phyloP scores from a whole-genome alignment of 1,140 invertebrate genomes.

The Fopius arisanus region DNA sequence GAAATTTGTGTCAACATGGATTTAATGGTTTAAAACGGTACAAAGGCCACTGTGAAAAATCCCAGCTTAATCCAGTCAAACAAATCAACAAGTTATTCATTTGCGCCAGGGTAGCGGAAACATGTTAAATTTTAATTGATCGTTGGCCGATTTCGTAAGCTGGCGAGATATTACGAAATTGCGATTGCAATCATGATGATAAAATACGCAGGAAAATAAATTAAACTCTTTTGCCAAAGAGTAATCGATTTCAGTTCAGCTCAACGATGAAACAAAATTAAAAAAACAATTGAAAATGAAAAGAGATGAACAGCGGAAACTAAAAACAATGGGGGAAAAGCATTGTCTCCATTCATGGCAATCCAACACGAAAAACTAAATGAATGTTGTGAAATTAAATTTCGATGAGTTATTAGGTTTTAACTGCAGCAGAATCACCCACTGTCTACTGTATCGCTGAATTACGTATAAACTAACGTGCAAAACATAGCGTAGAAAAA shows the following conservation, averaged over 20 bases:
- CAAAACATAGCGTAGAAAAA: constrained; percentile 21
- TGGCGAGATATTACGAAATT: constrained; percentile 19
- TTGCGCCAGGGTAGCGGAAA: not conserved
- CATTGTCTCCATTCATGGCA: not conserved
- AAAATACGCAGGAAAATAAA: not conserved
- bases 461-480: constrained; percentile 20
- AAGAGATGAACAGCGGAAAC: not conserved
- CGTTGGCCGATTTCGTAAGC: constrained; percentile 13
- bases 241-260: too few species aligned
- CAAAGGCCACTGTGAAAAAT: not conserved
- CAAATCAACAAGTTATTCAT: not conserved
- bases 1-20: constrained; percentile 1
- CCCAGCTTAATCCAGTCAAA: not conserved
- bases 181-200: constrained; percentile 15
- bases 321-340: not conserved
- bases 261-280: not conserved
- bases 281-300: not conserved
- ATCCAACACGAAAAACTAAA: not conserved
- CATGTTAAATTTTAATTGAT: not conserved
- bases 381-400: not conserved
- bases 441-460: constrained; percentile 33
- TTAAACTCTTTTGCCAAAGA: too few species aligned
- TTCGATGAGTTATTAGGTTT: constrained; percentile 25
- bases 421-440: constrained; percentile 40
- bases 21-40: not conserved